phyloP scores from a whole-genome alignment of 2,888 invertebrate genomes.

The Aphidius colemani region DNA sequence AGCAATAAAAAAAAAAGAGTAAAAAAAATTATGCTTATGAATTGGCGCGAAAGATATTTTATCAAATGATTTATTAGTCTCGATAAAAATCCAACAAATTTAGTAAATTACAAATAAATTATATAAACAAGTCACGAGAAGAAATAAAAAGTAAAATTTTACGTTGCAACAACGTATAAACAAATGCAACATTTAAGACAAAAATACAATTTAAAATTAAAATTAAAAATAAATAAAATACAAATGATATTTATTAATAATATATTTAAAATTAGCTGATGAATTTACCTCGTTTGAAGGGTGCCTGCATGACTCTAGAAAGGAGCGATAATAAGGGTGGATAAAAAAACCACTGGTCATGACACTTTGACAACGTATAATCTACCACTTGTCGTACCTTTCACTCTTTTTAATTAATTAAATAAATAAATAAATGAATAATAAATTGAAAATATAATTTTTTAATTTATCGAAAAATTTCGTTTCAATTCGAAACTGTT shows the following conservation, averaged over 20 bases:
- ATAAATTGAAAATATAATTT: background rate
- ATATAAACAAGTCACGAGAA: background rate
- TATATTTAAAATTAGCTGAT: conserved; percentile 2
- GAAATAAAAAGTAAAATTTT: background rate
- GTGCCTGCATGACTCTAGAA: conserved; percentile 60
- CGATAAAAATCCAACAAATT: conserved; percentile 10
- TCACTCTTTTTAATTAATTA: conserved; percentile 3
- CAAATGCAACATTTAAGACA: background rate
- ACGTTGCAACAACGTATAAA: no score
- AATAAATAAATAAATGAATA: no score
- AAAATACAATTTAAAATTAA: background rate
- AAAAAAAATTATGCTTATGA: background rate
- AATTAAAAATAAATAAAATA: background rate
- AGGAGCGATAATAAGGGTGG: conserved; percentile 59
- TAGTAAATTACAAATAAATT: background rate
- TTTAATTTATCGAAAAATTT: background rate
- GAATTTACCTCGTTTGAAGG: conserved; percentile 58
- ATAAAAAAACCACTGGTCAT: conserved; percentile 60
- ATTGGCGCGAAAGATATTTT: conserved; percentile 17
- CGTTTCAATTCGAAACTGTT: background rate
- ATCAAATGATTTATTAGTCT: conserved; percentile 7
- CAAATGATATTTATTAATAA: background rate
- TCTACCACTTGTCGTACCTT: conserved; percentile 44
- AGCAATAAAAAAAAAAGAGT: background rate
- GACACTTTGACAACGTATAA: conserved; percentile 57